Evolutionary conservation across 2,113 vertebrate species (phyloP), one percentile per base, ranked within the genome.

Genomic region (Pluvialis apricaria): DNA sequence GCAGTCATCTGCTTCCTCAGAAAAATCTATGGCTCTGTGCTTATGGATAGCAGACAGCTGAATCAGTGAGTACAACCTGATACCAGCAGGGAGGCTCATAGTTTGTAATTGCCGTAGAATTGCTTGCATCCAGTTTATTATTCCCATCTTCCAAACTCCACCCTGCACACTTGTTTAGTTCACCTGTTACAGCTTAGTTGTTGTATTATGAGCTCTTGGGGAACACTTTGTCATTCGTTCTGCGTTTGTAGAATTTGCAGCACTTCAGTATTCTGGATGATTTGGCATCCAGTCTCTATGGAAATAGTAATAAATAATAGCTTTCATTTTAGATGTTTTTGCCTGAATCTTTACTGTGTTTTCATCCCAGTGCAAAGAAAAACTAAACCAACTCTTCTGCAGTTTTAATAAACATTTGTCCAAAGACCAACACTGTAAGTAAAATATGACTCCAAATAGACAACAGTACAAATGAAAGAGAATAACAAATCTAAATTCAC

Each of bases 261-360:
- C 44, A 36, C 44, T 87, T 87, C 32, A 57, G 42, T 61, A 28
- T 70, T 36, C 62, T 76, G 62, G 16, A 54, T 49, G 47, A 47
- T 90, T 71, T 90, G 58, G 22, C 78, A 88, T 90, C 73, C 0
- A 4, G 47, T 87, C 78, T 87, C 73, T 80, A 38, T 71, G 58
- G 83, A 84, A 92, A 90, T 87, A 89, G 55, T 61, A 86, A 78
- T 86, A 92, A 94, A 66, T 69, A 72, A 44, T 71, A 84, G 38
- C 47, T 77, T 84, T 92, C 24, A n/a, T 28, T 76, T 93, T 71
- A 80, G 45, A 38, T 76, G 31, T 6, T 62, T 86, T 80, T 81
- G 31, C 13, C 20, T 61, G 64, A 72, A 47, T 71, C 34, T 76
- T 73, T 51, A 38, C 36, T 34, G 22, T 52, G 34, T 90, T 75